Evolutionary conservation across 2,113 vertebrate genomes (phyloP).

Genomic region (Malaclemys terrapin): DNA sequence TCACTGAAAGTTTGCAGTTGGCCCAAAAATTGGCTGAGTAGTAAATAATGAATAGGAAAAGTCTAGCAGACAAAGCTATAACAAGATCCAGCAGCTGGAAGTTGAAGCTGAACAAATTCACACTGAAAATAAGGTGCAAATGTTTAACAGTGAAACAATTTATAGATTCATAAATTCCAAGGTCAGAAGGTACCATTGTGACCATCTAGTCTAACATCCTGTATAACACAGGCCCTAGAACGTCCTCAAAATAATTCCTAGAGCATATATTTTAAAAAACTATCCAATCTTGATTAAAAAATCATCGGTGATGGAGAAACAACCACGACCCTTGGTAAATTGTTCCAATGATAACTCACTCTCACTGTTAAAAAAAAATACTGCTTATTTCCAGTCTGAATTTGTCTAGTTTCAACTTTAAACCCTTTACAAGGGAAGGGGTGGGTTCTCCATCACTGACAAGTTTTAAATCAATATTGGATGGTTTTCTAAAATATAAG

Average conservation of each 20-base stretch:
- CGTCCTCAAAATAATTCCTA: neutral
- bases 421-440: neutral
- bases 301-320: neutral
- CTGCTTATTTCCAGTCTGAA: neutral
- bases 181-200: neutral
- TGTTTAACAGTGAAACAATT: neutral
- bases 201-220: neutral
- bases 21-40: neutral
- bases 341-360: neutral
- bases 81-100: neutral
- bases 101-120: neutral
- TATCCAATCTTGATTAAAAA: neutral
- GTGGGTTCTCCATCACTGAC: neutral
- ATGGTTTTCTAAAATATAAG: neutral
- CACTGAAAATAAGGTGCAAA: neutral
- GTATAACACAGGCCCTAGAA: neutral
- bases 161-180: neutral
- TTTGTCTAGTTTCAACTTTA: neutral
- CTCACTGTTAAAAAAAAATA: neutral
- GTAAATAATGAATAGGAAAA: neutral
- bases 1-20: neutral
- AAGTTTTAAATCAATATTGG: neutral
- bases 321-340: neutral
- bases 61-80: neutral
- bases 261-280: neutral